Base-by-base conservation (phyloP, 1,140 invertebrate species). In the Hydropsyche tenuis region DNA sequence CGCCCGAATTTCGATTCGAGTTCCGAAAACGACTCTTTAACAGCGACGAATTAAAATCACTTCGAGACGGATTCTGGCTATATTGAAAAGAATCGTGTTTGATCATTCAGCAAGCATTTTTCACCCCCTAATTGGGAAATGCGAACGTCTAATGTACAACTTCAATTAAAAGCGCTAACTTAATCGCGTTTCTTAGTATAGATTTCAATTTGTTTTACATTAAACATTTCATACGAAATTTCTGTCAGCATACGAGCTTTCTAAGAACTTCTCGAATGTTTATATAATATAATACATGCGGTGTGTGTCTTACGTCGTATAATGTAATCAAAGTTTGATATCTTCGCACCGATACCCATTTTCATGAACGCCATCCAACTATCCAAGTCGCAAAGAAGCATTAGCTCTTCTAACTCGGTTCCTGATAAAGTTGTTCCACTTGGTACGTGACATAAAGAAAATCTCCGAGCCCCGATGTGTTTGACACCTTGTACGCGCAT, bases 281-380 rank as follows among this genome's bases (percentile, higher is more conserved):
- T 37, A 37, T 37, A 37, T 9, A 37, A 37, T 4, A 37, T 37
- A 37, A 37, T 37, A 37, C 30, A 3, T 37, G 30, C 30, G 30
- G 30, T 37, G 9, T 37, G 30, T 4, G 56, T 60, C 22, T 60
- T 25, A 60, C 25, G 23, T 60, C 56, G 56, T 22, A 20, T 60
- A 60, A 60, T 60, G 56, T 23, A 60, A 60, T 60, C 56, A 60
- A 60, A 60, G 18, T 60, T 60, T 60, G 56, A 60, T 60, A 60
- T 60, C 56, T 60, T 60, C 56, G 14, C 56, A 60, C 56, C 56
- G 56, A 60, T 60, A 60, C 56, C 56, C 22, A 60, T 60, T 60
- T 60, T 60, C 56, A 60, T 60, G 56, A 60, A 60, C 56, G 56
- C 56, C 4, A 37, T 60, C 56, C 23, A 60, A 60, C 56, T 60